These are phyloP conservation scores for Meriones psammophilus DNA, from an alignment of 2,797 vertebrate species.

Conservation along the genomic window DNA sequence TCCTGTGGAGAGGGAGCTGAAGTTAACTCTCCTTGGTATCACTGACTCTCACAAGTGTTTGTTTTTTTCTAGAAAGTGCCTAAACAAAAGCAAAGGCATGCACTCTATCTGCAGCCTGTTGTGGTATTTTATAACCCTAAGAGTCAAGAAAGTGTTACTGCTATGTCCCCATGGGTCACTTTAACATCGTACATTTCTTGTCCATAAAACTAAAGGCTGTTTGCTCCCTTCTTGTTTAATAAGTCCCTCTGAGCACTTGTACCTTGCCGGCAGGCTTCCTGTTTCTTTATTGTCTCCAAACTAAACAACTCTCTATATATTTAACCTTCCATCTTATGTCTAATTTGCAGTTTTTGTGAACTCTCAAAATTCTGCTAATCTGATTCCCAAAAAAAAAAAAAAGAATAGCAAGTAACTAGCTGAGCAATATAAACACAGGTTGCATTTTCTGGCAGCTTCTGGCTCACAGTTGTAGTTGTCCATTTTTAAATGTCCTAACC, in stretches of 20 bases:
- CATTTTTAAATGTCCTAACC: conserved; percentile 36
- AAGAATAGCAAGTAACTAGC: background rate
- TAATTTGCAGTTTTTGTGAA: background rate
- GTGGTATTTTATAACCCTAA: conserved; percentile 23
- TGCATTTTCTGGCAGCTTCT: background rate
- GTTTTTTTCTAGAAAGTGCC: background rate
- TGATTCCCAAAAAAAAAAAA: background rate
- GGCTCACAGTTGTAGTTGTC: background rate
- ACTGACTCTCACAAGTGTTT: background rate
- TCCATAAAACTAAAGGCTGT: conserved; percentile 42
- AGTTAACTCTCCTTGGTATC: background rate
- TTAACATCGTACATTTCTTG: conserved; percentile 48
- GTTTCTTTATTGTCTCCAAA: background rate
- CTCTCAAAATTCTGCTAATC: background rate
- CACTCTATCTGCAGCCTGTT: background rate
- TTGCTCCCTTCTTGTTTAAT: conserved; percentile 48
- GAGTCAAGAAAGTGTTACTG: conserved; percentile 47
- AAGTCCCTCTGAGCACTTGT: background rate
- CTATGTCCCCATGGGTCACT: background rate
- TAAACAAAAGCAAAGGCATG: background rate
- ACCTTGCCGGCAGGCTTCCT: background rate
- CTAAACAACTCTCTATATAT: background rate
- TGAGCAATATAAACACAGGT: background rate
- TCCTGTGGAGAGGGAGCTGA: background rate
- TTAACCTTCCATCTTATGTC: conserved; percentile 8